Base-by-base conservation (phyloP, 2,797 vertebrate species). In the Micromesistius poutassou region DNA sequence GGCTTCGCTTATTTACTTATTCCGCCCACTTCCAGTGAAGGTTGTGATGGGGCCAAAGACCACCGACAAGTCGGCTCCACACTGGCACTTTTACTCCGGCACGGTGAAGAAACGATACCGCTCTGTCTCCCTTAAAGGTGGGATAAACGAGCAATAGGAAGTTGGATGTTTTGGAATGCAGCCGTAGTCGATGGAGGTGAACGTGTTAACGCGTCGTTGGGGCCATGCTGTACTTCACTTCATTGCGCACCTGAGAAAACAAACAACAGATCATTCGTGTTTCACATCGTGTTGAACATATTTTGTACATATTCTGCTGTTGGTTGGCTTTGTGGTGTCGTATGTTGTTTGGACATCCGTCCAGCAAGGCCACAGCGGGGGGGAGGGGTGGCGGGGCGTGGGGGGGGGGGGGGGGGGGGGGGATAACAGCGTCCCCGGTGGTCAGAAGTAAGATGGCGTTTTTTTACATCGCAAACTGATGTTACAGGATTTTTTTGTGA, bases 281-380 rank as follows among this genome's bases (percentile, higher is more conserved):
- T 71, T 90, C 90, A 87, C 83, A 88, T 90, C 93, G 78, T 40
- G 75, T 72, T 76, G 73, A 50, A 76, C 66, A 71, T 78, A 40
- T 33, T 33, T 71, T 71, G 92, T 88, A 86, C 82, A 88, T 90
- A 91, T 85, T 71, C 70, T 71, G 70, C 30, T 30, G 30, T 71
- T 22, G 16, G 14, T 22, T 71, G 5, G 70, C 30, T 19, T 19
- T 1, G 70, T 71, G 70, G 30, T 33, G 70, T 71, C 76, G 85
- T 92, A 3, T 25, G 10, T 12, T 28, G 50, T 66, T 9, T 9
- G 62, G 62, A 25, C 22, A n/a, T 62, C 22, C 6, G 50, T 62
- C 50, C n/a, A 42, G 50, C 50, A 62, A 16, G 19, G 50, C 50
- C 50, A 14, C 50, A 55, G 19, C 50, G 22, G 22, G 50, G 6